Evolutionary conservation across 2,888 invertebrate genomes (phyloP).

Genomic region (Eupithecia subumbrata): DNA sequence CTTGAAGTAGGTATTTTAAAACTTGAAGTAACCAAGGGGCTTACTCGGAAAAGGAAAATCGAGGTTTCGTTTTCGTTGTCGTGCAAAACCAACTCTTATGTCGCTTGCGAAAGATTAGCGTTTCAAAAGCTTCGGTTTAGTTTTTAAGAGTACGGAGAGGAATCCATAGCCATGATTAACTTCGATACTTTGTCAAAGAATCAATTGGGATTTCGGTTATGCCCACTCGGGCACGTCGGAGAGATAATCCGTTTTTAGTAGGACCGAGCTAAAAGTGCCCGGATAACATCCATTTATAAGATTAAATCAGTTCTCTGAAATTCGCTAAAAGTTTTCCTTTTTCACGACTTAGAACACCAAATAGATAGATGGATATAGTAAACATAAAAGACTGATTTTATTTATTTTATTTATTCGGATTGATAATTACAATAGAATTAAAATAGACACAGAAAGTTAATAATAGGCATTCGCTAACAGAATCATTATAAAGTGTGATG

Average conservation of each 20-base stretch:
- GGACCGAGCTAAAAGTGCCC: conserved; percentile 2
- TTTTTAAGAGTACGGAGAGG: neutral
- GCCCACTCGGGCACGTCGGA: conserved; percentile 18
- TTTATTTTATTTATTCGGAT: no score
- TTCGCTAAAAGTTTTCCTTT: neutral
- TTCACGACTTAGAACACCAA: neutral
- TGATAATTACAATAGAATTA: no score
- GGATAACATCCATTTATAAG: conserved; percentile 1
- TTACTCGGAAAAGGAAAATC: no score
- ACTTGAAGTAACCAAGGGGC: no score
- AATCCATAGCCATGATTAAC: neutral
- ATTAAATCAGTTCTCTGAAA: neutral
- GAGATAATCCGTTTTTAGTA: conserved; percentile 18
- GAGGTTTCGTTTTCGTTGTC: no score
- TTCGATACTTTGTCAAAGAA: neutral
- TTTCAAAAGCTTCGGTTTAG: no score
- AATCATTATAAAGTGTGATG: no score
- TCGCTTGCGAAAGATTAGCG: no score
- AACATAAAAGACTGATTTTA: neutral
- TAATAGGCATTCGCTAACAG: no score
- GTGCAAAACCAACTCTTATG: no score
- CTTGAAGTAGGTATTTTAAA: neutral
- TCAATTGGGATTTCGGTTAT: conserved; percentile 22
- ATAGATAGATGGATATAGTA: neutral
- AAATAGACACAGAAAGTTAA: no score